These are phyloP conservation scores for Elegia similella DNA, from an alignment of 2,888 invertebrate genomes.

Conservation along the genomic window DNA sequence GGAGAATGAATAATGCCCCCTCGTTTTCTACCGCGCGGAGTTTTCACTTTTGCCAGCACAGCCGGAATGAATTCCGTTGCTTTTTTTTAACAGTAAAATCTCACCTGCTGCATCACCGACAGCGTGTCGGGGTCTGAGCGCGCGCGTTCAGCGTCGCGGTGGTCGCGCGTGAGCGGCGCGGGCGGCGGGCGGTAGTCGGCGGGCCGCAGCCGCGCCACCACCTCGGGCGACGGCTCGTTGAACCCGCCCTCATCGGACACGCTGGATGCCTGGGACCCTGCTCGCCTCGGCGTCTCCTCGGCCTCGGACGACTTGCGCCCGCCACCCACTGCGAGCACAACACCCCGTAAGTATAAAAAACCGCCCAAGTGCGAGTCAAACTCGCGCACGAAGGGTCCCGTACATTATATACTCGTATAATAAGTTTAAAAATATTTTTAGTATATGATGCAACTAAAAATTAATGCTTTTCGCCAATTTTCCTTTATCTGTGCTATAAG, in stretches of 20 bases:
- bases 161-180: constrained; percentile 56
- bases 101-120: constrained; percentile 73
- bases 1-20: too few species aligned
- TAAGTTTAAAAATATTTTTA: too few species aligned
- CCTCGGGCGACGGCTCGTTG: constrained; percentile 87
- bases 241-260: constrained; percentile 86
- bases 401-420: too few species aligned
- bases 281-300: constrained; percentile 81
- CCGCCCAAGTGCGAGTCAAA: too few species aligned
- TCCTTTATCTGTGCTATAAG: too few species aligned
- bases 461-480: too few species aligned
- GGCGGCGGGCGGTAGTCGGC: constrained; percentile 68
- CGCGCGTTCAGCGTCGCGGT: constrained; percentile 61
- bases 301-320: constrained; percentile 76
- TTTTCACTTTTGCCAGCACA: too few species aligned
- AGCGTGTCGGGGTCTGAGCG: constrained; percentile 74
- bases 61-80: too few species aligned
- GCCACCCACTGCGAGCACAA: constrained; percentile 61
- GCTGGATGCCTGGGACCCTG: constrained; percentile 86
- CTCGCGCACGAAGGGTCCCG: too few species aligned
- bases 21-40: too few species aligned
- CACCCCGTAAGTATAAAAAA: background rate
- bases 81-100: too few species aligned
- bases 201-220: constrained; percentile 82
- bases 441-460: too few species aligned